These are phyloP conservation scores for Incurvaria masculella DNA, from an alignment of 2,888 invertebrate genomes.

Conservation along the genomic window DNA sequence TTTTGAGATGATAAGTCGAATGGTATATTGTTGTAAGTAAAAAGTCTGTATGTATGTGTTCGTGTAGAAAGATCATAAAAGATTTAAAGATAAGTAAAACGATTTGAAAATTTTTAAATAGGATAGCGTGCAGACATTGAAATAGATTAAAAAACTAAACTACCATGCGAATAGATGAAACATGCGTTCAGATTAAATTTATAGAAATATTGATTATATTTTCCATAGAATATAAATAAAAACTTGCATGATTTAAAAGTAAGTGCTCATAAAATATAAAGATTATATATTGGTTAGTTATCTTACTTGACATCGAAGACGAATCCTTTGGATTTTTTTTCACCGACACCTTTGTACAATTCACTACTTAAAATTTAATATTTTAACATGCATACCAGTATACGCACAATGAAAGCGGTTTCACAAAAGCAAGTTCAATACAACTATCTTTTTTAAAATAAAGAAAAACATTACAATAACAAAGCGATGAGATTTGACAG, in stretches of 20 bases:
- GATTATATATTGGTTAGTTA: too few species aligned
- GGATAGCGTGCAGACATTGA: background rate
- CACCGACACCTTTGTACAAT: background rate
- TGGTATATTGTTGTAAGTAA: background rate
- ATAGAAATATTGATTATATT: too few species aligned
- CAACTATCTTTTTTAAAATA: background rate
- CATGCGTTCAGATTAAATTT: background rate
- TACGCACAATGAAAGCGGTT: background rate
- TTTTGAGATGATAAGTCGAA: constrained; percentile 28
- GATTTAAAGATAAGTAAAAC: background rate
- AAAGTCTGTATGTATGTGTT: background rate
- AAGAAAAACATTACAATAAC: background rate
- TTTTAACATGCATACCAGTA: background rate
- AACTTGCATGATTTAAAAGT: background rate
- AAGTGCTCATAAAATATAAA: background rate
- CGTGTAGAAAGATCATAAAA: background rate
- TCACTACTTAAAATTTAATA: background rate
- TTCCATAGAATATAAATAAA: background rate
- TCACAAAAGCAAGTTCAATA: background rate
- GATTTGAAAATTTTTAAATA: background rate
- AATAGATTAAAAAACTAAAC: background rate
- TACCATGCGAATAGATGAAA: background rate
- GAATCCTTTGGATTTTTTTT: too few species aligned
- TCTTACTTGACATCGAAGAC: background rate
- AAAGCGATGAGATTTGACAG: background rate